A percentile compares a stretch with the other conserved stretches of the same genome.
These are phyloP conservation scores for Tachysurus fulvidraco DNA, from an alignment of 2,113 vertebrate species.

Conservation along the genomic window DNA sequence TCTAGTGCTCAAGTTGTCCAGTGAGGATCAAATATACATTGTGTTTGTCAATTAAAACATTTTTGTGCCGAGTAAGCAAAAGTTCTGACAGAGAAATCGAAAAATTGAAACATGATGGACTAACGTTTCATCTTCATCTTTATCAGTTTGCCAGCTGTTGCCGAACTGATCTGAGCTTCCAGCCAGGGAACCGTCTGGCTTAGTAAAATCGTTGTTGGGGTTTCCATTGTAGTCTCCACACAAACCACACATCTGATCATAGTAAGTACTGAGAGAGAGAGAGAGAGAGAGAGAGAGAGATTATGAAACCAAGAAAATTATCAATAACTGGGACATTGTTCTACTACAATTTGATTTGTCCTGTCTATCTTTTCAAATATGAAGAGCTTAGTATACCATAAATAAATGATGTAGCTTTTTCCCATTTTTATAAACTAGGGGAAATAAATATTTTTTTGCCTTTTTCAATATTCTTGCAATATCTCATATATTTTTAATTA, in stretches of 20 bases:
- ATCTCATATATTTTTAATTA: not conserved
- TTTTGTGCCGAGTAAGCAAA: not conserved
- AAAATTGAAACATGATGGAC: conserved; percentile 23
- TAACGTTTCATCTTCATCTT: conserved; percentile 73
- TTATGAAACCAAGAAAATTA: not conserved
- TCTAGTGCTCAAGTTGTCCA: not conserved
- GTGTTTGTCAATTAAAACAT: not conserved
- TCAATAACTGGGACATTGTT: not conserved
- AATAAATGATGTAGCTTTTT: not conserved
- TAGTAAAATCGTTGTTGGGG: conserved; percentile 72
- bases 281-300: not conserved
- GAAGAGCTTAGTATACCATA: not conserved
- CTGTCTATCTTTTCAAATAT: not conserved
- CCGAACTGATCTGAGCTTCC: conserved; percentile 69
- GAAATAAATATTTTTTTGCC: not conserved
- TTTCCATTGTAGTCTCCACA: conserved; percentile 79
- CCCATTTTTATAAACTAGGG: not conserved
- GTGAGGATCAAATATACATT: not conserved
- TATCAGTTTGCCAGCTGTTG: conserved; percentile 74
- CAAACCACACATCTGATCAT: conserved; percentile 77
- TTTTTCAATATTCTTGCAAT: not conserved
- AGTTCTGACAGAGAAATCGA: not conserved
- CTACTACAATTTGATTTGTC: not conserved
- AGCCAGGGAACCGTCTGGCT: conserved; percentile 64
- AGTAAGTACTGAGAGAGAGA: conserved; percentile 66